These are phyloP conservation scores for Drosophila subquinaria DNA, from an alignment of 2,888 invertebrate genomes.

Conservation along the genomic window DNA sequence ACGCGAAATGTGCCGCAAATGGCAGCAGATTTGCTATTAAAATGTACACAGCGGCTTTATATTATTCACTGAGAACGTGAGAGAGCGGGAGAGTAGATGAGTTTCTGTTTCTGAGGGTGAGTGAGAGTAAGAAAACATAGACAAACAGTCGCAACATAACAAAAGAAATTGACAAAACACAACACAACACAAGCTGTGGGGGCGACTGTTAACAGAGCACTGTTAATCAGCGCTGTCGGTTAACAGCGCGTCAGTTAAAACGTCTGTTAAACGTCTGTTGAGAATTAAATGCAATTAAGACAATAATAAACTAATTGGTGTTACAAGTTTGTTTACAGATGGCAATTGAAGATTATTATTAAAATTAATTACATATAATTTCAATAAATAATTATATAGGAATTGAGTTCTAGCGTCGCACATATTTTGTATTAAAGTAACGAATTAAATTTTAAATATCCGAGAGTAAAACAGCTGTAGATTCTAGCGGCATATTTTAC, in stretches of 20 bases:
- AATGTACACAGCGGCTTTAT: conserved; percentile 67
- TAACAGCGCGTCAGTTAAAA: conserved; percentile 31
- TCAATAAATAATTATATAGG: neutral
- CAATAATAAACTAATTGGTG: conserved; percentile 31
- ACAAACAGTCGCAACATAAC: conserved; percentile 64
- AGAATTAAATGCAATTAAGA: conserved; percentile 17
- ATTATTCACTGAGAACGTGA: conserved; percentile 45
- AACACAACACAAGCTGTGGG: conserved; percentile 3
- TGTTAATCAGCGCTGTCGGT: conserved; percentile 47
- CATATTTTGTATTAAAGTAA: neutral
- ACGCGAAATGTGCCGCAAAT: conserved; percentile 79
- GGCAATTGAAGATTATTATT: neutral
- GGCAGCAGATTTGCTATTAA: conserved; percentile 80
- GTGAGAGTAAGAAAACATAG: conserved; percentile 59
- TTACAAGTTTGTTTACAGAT: neutral
- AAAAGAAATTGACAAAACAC: conserved; percentile 64
- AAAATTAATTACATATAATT: neutral
- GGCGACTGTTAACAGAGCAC: conserved; percentile 21
- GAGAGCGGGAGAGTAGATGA: conserved; percentile 9
- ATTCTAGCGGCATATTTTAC: neutral
- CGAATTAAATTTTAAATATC: neutral
- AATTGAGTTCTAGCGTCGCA: neutral
- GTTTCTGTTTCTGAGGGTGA: conserved; percentile 9
- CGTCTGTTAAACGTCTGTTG: conserved; percentile 12
- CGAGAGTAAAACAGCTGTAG: neutral